Evolutionary conservation across 2,888 invertebrate genomes (phyloP).

Genomic region (Trachelus stipa): DNA sequence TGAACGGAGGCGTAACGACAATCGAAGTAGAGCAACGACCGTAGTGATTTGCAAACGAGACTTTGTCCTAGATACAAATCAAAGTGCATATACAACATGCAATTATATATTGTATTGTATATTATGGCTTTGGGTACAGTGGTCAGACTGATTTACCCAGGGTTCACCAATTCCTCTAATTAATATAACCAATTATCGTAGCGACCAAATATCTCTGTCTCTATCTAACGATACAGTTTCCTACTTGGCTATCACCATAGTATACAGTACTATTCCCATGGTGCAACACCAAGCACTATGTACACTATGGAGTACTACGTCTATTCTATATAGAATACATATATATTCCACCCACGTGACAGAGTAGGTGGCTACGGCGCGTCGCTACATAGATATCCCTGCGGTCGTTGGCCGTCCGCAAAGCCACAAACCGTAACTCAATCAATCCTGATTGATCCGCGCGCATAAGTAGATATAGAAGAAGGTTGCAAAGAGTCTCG

Average conservation of each 20-base stretch:
- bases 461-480: slow-evolving; percentile 3
- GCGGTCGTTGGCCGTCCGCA: slow-evolving; percentile 54
- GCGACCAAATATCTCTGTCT: neutral
- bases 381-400: slow-evolving; percentile 49
- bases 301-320: neutral
- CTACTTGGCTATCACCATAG: neutral
- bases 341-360: neutral
- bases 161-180: neutral
- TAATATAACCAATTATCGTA: neutral
- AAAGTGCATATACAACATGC: neutral
- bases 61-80: neutral
- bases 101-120: neutral
- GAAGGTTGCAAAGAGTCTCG: neutral
- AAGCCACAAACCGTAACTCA: slow-evolving; percentile 63
- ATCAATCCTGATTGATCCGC: slow-evolving; percentile 63
- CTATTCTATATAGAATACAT: neutral
- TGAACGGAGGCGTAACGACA: neutral
- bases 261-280: neutral
- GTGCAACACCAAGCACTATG: neutral
- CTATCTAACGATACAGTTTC: neutral
- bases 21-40: neutral
- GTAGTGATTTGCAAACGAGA: neutral
- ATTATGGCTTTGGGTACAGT: neutral
- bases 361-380: neutral
- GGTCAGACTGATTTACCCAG: neutral